Base-by-base conservation (phyloP, 2,797 vertebrate genomes). In the Spinibarbus caldwelli region DNA sequence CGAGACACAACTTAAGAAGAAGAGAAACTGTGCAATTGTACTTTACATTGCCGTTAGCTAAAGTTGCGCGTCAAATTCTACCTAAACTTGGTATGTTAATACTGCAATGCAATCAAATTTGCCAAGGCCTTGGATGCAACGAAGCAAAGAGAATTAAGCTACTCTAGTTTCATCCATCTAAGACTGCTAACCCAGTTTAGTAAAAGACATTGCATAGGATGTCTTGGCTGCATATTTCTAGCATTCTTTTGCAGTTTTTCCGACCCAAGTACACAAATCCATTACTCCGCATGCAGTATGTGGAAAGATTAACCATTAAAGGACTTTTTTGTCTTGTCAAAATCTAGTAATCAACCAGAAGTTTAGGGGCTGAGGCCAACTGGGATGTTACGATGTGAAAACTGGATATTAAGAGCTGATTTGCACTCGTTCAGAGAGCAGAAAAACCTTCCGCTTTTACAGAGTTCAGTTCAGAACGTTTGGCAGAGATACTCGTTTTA, bases 1-100 rank as follows among this genome's bases (percentile, higher is more conserved):
- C 78, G 43, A 87, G 70, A 81, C 62, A 83, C 31, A 81, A 80
- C 64, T 73, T 31, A n/a, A n/a, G n/a, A n/a, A n/a, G n/a, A 78
- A 68, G 68, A 89, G 92, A 89, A 94, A 89, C 93, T 94, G 94
- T 95, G 94, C 94, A 94, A 93, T 92, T 26, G 17, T 92, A 91
- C 92, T 81, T 90, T 91, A 89, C 93, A 91, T 93, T 91, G 91
- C 92, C 91, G 91, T 91, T 87, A 94, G 92, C 93, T 92, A 45
- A 62, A 43, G 89, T 91, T 90, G 90, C 79, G 26, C 86, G 90
- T 87, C n/a, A 68, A 78, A 85, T 81, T 78, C 45, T 72, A 71
- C 19, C 66, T 67, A 80, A 68, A 80, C 41, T n/a, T 26, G n/a
- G 29, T 78, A 34, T 79, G 36, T 31, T 84, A 87, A 87, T 87